Evolutionary conservation across 1,140 invertebrate species (phyloP), one percentile per base, ranked within the genome.

Genomic region (Atta colombica): DNA sequence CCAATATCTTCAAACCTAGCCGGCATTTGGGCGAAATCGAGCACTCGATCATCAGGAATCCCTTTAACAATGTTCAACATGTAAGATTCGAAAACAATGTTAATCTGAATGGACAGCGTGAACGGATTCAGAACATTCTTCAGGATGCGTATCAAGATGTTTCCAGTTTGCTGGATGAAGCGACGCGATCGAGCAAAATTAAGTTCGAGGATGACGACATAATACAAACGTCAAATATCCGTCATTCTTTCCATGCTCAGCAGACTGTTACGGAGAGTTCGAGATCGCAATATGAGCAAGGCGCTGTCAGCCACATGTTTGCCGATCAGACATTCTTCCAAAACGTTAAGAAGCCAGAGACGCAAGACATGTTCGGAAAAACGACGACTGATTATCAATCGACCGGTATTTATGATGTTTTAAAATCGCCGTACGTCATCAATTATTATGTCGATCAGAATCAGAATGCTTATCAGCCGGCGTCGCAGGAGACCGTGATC

Each of bases 11-110:
- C 58, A 87, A 65, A 10, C 93, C 93, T 0, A 94, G 93, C 55
- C 55, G 89, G 3, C 93, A 93, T 60, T 87, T 94, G 1, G 93
- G 93, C 1, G 89, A 91, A 28, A 94, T 94, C 69, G 86, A 89
- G 1, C 87, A 91, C 8, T 28, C 80, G 4, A 14, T 8, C 3
- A 28, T 80, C 7, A 69, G 84, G 0, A 86, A 45, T 68, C 91
- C 93, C 2, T 93, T 93, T 77, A 92, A 93, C 66, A 88, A 88
- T 3, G 45, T 91, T 5, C 75, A 89, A 0, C 92, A 90, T 21
- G 49, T 92, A 25, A 89, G 72, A 35, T 91, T 92, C 21, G 91
- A 91, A 0, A 91, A 91, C 51, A 86, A 69, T 6, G 53, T 89
- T 21, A 74, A 87, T 8, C 28, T 82, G 6, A 65, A 35, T 0